These are phyloP conservation scores for Nymphalis urticae DNA, from an alignment of 2,888 invertebrate species.

Conservation along the genomic window DNA sequence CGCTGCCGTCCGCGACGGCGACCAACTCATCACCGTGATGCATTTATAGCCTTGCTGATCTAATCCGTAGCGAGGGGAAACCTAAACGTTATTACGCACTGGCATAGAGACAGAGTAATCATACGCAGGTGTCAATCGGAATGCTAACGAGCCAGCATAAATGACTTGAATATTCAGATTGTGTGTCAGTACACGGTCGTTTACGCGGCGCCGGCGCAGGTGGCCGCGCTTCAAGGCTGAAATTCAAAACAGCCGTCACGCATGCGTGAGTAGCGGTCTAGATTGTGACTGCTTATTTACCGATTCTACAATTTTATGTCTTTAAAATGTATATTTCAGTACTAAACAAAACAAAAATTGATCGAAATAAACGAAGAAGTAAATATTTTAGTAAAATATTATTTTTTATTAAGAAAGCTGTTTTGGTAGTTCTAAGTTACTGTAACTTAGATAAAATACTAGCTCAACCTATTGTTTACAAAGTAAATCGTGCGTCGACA, in stretches of 20 bases:
- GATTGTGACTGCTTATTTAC: slow-evolving; percentile 59
- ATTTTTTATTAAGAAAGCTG: too few species aligned
- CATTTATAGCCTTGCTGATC: slow-evolving; percentile 37
- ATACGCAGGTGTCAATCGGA: slow-evolving; percentile 73
- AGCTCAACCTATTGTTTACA: slow-evolving; percentile 43
- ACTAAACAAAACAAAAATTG: neutral
- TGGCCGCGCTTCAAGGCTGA: slow-evolving; percentile 82
- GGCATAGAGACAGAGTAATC: slow-evolving; percentile 50
- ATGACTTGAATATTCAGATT: slow-evolving; percentile 81
- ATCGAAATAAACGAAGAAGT: too few species aligned
- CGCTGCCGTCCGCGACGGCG: slow-evolving; percentile 56
- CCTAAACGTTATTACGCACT: slow-evolving; percentile 29
- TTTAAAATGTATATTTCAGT: slow-evolving; percentile 4
- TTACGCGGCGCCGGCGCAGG: slow-evolving; percentile 84
- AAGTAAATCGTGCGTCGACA: slow-evolving; percentile 58
- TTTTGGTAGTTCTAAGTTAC: neutral
- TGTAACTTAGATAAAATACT: neutral
- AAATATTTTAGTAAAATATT: too few species aligned
- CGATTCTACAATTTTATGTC: slow-evolving; percentile 46
- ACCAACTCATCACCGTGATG: slow-evolving; percentile 31
- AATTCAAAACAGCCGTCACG: slow-evolving; percentile 81
- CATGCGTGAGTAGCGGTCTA: slow-evolving; percentile 74
- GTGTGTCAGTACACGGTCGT: slow-evolving; percentile 79
- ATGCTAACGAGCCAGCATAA: slow-evolving; percentile 73
- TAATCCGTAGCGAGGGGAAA: slow-evolving; percentile 29